These are phyloP conservation scores for Rhagium mordax DNA, from an alignment of 2,888 invertebrate genomes.

Conservation along the genomic window DNA sequence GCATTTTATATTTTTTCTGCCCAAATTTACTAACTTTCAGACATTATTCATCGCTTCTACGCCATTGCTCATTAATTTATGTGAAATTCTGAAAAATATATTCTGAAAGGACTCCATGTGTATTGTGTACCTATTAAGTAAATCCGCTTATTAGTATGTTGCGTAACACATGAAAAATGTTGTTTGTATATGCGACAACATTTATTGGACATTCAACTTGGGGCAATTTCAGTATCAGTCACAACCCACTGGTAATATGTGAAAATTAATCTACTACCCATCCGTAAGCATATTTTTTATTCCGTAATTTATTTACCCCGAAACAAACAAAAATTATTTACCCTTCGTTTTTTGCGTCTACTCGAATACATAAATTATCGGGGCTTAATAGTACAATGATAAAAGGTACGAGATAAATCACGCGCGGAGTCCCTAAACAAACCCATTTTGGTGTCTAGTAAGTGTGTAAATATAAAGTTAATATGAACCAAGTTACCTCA, in stretches of 20 bases:
- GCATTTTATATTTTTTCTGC: no score
- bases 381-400: conserved; percentile 38
- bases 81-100: no score
- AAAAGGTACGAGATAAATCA: conserved; percentile 42
- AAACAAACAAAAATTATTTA: conserved; percentile 45
- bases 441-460: conserved; percentile 43
- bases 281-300: conserved; percentile 16
- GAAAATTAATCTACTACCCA: conserved; percentile 3
- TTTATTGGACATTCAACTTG: neutral
- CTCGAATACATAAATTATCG: conserved; percentile 44
- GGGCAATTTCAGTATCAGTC: neutral
- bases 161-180: no score
- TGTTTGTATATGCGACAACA: no score
- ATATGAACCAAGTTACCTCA: conserved; percentile 31
- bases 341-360: conserved; percentile 45
- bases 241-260: neutral
- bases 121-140: no score
- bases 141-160: no score
- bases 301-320: conserved; percentile 46
- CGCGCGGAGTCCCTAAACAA: conserved; percentile 40
- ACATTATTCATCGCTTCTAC: no score
- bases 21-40: no score
- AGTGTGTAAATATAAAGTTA: conserved; percentile 43
- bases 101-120: no score
- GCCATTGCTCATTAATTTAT: no score